Percentiles rank a stretch among this genome's conserved stretches.
phyloP scores from a whole-genome alignment of 2,113 vertebrate genomes.

The Raja brachyura region DNA sequence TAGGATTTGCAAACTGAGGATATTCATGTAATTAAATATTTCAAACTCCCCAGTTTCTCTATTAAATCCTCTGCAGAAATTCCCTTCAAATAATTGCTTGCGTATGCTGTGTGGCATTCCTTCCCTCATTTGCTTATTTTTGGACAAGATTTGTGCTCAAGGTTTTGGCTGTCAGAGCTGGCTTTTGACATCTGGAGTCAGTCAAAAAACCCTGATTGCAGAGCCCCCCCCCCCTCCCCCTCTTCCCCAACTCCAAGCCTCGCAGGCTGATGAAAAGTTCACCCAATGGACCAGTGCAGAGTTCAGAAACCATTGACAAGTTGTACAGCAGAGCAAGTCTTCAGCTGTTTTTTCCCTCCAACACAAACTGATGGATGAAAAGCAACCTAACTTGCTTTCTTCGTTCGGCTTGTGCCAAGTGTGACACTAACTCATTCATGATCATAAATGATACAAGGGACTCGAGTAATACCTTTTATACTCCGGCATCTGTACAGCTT shows the following conservation, averaged over 20 bases:
- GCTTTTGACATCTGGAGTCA: not conserved
- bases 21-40: not conserved
- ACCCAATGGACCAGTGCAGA: not conserved
- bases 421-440: not conserved
- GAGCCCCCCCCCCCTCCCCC: too few species aligned
- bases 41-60: not conserved
- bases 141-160: not conserved
- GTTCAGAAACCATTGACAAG: not conserved
- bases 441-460: not conserved
- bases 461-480: not conserved
- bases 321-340: not conserved
- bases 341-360: not conserved
- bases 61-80: not conserved
- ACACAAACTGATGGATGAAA: not conserved
- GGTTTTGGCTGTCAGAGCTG: not conserved
- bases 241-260: not conserved
- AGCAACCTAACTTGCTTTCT: not conserved
- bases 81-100: not conserved
- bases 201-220: not conserved
- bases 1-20: not conserved
- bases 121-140: not conserved
- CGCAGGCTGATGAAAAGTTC: not conserved
- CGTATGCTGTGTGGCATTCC: not conserved
- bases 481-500: not conserved
- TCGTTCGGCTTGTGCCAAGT: not conserved